A percentile compares a stretch with the other conserved stretches of the same genome.
These are phyloP conservation scores for Argentina silus DNA, from an alignment of 2,797 vertebrate species.

Conservation along the genomic window DNA sequence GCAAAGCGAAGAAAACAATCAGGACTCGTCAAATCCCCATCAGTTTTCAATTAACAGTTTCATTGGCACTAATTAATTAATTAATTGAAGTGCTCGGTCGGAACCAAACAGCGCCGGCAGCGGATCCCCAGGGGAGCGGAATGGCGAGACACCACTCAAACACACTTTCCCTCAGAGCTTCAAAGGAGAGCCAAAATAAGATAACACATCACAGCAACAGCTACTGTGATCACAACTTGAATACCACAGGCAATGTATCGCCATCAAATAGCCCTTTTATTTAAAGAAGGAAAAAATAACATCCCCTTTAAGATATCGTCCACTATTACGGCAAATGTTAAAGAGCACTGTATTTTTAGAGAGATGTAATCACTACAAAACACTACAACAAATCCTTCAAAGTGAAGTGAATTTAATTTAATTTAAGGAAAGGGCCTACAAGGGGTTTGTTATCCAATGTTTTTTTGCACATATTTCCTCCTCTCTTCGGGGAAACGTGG, in stretches of 20 bases:
- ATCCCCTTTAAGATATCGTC: constrained; percentile 42
- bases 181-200: constrained; percentile 48
- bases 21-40: constrained; percentile 51
- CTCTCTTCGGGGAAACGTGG: background rate
- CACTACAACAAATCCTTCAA: background rate
- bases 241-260: background rate
- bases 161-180: constrained; percentile 43
- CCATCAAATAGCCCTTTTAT: constrained; percentile 23
- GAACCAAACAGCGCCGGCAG: constrained; percentile 40
- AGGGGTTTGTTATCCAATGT: background rate
- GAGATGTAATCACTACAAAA: background rate
- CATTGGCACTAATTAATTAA: constrained; percentile 64
- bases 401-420: background rate
- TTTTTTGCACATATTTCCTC: background rate
- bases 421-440: background rate
- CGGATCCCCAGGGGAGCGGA: constrained; percentile 26
- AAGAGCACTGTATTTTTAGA: constrained; percentile 25
- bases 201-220: constrained; percentile 23
- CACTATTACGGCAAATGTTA: constrained; percentile 31
- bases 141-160: constrained; percentile 14
- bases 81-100: constrained; percentile 52
- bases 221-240: constrained; percentile 20
- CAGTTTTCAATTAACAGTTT: constrained; percentile 51
- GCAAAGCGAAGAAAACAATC: constrained; percentile 41
- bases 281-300: background rate